Percentiles rank a stretch among this genome's conserved stretches.
phyloP scores from a whole-genome alignment of 2,888 invertebrate species.

The Meliscaeva auricollis region DNA sequence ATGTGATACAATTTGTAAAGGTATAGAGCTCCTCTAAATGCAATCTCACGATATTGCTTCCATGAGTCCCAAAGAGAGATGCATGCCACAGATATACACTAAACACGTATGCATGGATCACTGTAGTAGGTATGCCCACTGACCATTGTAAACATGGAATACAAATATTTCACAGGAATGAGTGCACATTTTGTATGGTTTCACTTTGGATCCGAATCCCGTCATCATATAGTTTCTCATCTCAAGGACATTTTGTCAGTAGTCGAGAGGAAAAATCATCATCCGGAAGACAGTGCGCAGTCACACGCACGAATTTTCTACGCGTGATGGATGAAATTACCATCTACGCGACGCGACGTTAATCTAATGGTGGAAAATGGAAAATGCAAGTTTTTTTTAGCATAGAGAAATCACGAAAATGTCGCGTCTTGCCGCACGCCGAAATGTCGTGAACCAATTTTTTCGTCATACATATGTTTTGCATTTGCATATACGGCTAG shows the following conservation, averaged over 20 bases:
- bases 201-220: constrained; percentile 43
- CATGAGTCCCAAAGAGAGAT: constrained; percentile 30
- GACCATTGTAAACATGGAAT: constrained; percentile 41
- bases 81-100: constrained; percentile 47
- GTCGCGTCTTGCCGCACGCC: constrained; percentile 4
- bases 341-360: constrained; percentile 25
- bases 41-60: constrained; percentile 68
- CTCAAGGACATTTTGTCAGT: constrained; percentile 57
- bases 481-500: constrained; percentile 48
- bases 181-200: constrained; percentile 57
- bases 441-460: constrained; percentile 69
- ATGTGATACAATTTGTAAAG: constrained; percentile 65
- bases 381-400: constrained; percentile 22
- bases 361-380: constrained; percentile 49
- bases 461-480: constrained; percentile 50
- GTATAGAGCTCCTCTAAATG: constrained; percentile 44
- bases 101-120: constrained; percentile 30
- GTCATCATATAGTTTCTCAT: constrained; percentile 28
- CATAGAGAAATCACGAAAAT: constrained; percentile 59
- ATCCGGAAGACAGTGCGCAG: constrained; percentile 49
- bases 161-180: constrained; percentile 62
- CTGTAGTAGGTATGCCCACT: background rate
- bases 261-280: background rate
- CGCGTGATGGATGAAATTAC: constrained; percentile 73
- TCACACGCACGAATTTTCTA: constrained; percentile 52